Conservation (phyloP, 2,888 invertebrate species). For the Sminthurinus aureus region DNA sequence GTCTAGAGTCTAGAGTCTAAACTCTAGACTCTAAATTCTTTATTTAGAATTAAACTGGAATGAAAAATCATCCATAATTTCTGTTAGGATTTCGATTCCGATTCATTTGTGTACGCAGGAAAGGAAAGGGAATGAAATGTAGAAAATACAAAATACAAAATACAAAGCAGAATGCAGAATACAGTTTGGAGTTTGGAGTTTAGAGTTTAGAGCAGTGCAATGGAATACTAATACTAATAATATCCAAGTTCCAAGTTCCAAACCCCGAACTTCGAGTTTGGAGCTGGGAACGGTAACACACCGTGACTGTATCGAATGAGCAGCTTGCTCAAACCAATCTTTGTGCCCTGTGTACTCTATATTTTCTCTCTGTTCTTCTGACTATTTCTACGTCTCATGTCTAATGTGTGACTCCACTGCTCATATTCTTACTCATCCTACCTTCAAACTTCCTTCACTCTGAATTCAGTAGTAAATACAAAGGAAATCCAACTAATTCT, state of each 20-base stretch:
- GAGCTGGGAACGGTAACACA: constrained; percentile 1
- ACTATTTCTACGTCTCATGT: background rate
- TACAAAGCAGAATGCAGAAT: background rate
- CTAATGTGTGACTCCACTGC: background rate
- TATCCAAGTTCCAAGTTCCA: background rate
- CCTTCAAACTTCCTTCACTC: background rate
- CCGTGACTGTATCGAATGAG: constrained; percentile 35
- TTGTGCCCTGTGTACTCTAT: constrained; percentile 19
- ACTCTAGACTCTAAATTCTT: too few species aligned
- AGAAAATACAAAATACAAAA: background rate
- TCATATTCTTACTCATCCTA: background rate
- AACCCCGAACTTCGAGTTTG: background rate
- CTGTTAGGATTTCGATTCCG: too few species aligned
- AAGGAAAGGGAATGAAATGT: background rate
- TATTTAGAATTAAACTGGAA: too few species aligned
- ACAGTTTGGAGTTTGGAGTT: background rate
- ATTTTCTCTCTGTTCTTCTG: background rate
- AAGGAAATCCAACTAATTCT: too few species aligned
- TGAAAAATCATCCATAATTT: too few species aligned
- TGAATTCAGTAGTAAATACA: too few species aligned
- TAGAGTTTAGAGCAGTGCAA: too few species aligned
- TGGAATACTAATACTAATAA: background rate
- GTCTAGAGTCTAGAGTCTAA: too few species aligned
- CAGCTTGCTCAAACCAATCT: too few species aligned
- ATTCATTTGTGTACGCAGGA: too few species aligned